Base-by-base conservation (phyloP, 2,797 vertebrate genomes). In the Pteropus rufus region DNA sequence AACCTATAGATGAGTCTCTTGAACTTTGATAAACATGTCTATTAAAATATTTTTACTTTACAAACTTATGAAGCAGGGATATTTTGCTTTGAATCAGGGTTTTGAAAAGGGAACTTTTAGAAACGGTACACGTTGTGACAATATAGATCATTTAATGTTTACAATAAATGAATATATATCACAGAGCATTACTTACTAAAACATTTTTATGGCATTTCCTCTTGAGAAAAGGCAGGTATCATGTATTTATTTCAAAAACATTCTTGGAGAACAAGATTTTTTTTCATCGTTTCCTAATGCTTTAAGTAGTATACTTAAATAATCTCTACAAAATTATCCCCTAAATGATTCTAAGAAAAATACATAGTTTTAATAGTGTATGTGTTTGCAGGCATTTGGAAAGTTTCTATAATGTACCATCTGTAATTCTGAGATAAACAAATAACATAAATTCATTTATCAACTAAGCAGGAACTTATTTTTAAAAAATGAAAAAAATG, bases 361-460 rank as follows among this genome's bases (percentile, higher is more conserved):
- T 23, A 52, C 1, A 54, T 58, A n/a, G 10, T 92, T 88, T 81
- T 92, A 86, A 70, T 73, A 85, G 60, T 52, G 31, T 75, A 23
- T 76, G 24, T 84, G 52, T 94, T 87, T 23, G 19, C 24, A 29
- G 44, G 31, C 21, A 89, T 93, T 95, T 90, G 46, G 54, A 91
- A 82, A 80, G n/a, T 1, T 88, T 91, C 39, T 94, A 10, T 64
- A 80, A 77, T 31, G 19, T 29, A 54, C 54, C 72, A 77, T 83
- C 36, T 95, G 88, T n/a, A 87, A 39, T 93, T 88, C 72, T 80
- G 58, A 85, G 69, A 91, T 81, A 95, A 81, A 92, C 75, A 80
- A 88, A 12, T 21, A 24, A 54, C n/a, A 86, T 15, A 87, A 24
- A 75, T 85, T 91, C 85, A 49, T 83, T 94, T 93, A 89, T 52